Conservation (phyloP, 2,113 vertebrate genomes). For the Clupea harengus region DNA sequence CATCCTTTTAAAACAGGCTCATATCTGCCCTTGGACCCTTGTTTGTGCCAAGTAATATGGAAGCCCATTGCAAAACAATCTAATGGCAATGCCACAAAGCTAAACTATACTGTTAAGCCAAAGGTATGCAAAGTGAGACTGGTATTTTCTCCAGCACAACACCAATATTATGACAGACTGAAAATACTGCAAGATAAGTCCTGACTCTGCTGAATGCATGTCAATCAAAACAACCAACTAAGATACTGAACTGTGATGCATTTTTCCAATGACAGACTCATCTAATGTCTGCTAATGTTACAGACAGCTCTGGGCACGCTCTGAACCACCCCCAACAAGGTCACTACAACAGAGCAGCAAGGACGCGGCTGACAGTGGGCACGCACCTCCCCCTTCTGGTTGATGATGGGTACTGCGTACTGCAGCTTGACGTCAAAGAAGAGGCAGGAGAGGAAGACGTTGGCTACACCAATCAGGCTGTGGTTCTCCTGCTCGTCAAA, state of each 20-base stretch:
- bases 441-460: constrained; percentile 91
- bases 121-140: background rate
- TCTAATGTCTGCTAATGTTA: background rate
- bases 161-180: no score
- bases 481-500: constrained; percentile 95
- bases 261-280: background rate
- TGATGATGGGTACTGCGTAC: constrained; percentile 93
- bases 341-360: background rate
- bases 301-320: background rate
- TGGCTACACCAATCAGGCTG: constrained; percentile 92
- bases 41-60: background rate
- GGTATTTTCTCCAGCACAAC: background rate
- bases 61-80: background rate
- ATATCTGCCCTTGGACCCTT: background rate
- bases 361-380: background rate
- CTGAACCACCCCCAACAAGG: background rate
- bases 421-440: constrained; percentile 90
- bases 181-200: background rate
- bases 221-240: background rate
- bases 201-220: background rate
- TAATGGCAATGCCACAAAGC: background rate
- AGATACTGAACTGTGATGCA: background rate
- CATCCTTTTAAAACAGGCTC: background rate
- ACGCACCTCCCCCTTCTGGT: constrained; percentile 93
- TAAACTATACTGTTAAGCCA: background rate